Percentiles rank a stretch among this genome's conserved stretches.
Conservation (phyloP, 2,888 invertebrate species). For the Drosophila anomalipes region DNA sequence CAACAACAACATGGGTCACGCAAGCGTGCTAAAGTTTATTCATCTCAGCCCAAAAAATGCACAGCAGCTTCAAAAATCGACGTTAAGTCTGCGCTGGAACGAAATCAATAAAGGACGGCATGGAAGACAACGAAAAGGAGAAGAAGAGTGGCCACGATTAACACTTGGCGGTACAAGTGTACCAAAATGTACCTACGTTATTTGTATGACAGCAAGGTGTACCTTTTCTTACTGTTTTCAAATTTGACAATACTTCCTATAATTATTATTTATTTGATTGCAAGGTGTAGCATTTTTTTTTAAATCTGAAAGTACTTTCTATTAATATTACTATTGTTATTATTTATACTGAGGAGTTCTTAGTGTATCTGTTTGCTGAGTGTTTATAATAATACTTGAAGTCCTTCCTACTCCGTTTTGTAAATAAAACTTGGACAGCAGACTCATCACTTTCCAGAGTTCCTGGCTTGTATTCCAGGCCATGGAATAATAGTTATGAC, state of each 20-base stretch:
- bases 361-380: neutral
- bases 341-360: neutral
- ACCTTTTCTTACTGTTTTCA: neutral
- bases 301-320: neutral
- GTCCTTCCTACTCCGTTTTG: neutral
- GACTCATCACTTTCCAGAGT: neutral
- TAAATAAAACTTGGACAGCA: neutral
- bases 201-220: neutral
- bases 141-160: slow-evolving; percentile 10
- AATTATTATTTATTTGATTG: neutral
- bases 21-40: slow-evolving; percentile 76
- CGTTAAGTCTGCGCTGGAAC: slow-evolving; percentile 34
- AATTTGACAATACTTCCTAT: neutral
- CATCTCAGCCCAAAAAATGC: slow-evolving; percentile 66
- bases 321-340: neutral
- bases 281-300: neutral
- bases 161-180: slow-evolving; percentile 3
- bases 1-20: slow-evolving; percentile 65
- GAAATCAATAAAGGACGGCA: neutral
- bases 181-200: neutral
- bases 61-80: slow-evolving; percentile 66
- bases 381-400: neutral
- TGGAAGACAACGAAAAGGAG: neutral
- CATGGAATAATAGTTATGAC: neutral
- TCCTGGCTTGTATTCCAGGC: neutral